A percentile compares a stretch with the other conserved stretches of the same genome.
Evolutionary conservation across 2,113 vertebrate species (phyloP).

Genomic region (Callospermophilus lateralis): DNA sequence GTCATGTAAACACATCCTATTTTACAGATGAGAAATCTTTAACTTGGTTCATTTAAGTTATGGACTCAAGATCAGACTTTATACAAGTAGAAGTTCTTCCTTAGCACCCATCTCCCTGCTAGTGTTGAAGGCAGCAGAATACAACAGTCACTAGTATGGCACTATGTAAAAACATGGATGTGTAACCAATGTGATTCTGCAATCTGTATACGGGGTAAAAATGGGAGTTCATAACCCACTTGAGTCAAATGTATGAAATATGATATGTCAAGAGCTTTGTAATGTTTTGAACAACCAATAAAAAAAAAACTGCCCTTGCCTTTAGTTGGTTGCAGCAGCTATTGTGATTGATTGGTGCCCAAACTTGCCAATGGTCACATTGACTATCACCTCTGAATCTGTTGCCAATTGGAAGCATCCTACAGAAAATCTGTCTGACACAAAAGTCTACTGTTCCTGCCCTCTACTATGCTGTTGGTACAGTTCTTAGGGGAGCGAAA

Average conservation of each 20-base stretch:
- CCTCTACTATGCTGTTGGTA: rapidly evolving
- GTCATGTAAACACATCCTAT: neutral
- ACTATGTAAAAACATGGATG: too few species aligned
- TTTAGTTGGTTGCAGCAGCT: neutral
- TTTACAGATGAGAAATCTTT: neutral
- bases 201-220: too few species aligned
- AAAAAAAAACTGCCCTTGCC: neutral
- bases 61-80: neutral
- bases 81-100: neutral
- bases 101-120: neutral
- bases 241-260: too few species aligned
- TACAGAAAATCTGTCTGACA: neutral
- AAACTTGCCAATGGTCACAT: neutral
- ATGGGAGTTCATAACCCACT: too few species aligned
- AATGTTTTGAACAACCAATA: too few species aligned
- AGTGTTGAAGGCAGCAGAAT: too few species aligned
- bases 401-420: neutral
- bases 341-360: neutral
- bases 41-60: neutral
- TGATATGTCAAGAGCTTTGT: too few species aligned
- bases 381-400: neutral
- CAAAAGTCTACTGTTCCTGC: neutral
- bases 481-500: neutral
- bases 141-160: too few species aligned
- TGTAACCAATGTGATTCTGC: too few species aligned